Percentiles rank a stretch among this genome's conserved stretches.
phyloP scores from a whole-genome alignment of 2,113 vertebrate genomes.

The Potamarius usumacintae region DNA sequence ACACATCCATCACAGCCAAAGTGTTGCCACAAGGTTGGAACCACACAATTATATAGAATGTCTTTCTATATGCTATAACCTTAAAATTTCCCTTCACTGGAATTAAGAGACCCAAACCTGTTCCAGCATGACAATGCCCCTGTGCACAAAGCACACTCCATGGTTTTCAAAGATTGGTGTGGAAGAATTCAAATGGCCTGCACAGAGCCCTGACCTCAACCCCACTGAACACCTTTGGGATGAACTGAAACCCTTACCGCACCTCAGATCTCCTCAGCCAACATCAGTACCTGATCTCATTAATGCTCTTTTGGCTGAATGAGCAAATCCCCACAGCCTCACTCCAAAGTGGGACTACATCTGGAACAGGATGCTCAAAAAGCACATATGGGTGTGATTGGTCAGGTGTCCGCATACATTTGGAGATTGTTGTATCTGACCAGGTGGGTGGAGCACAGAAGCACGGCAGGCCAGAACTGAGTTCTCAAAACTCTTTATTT shows the following conservation, averaged over 20 bases:
- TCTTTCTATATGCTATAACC: not conserved
- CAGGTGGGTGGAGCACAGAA: too few species aligned
- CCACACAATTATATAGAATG: not conserved
- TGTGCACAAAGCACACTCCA: not conserved
- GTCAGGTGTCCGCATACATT: not conserved
- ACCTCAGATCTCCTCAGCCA: not conserved
- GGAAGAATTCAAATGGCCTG: not conserved
- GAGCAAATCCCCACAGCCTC: not conserved
- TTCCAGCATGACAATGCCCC: not conserved
- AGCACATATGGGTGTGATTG: too few species aligned
- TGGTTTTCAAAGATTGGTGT: not conserved
- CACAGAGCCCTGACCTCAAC: not conserved
- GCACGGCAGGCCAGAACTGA: too few species aligned
- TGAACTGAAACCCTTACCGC: too few species aligned
- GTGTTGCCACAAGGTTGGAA: not conserved
- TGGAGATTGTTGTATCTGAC: too few species aligned
- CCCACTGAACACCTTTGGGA: too few species aligned
- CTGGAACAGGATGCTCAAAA: too few species aligned
- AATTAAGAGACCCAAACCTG: too few species aligned
- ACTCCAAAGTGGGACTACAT: not conserved
- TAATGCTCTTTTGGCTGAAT: not conserved
- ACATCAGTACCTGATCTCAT: not conserved
- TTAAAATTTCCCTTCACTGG: not conserved
- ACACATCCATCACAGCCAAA: not conserved
- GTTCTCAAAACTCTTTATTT: too few species aligned